Conservation (phyloP, 2,113 vertebrate genomes). For the Falcunculus frontatus region DNA sequence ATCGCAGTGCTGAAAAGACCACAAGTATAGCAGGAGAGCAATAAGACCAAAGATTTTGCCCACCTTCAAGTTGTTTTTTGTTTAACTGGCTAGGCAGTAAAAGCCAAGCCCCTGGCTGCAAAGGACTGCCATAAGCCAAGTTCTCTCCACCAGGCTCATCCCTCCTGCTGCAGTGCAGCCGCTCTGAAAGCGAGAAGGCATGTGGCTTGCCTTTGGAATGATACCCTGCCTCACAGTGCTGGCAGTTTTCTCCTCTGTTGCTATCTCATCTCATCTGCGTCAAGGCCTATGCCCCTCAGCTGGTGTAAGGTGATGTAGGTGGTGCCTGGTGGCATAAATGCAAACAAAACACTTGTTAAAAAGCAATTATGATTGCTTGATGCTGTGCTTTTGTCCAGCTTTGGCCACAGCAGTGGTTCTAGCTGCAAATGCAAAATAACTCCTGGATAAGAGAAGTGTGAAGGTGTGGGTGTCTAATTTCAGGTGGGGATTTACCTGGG, state of each 20-base stretch:
- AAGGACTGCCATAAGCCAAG: background rate
- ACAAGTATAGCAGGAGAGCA: background rate
- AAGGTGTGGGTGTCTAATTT: background rate
- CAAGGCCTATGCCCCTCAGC: background rate
- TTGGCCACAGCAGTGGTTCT: background rate
- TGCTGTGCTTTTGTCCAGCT: background rate
- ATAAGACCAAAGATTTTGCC: background rate
- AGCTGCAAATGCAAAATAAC: background rate
- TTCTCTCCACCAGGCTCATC: background rate
- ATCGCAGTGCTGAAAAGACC: background rate
- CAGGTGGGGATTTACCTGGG: background rate
- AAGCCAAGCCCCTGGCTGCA: background rate
- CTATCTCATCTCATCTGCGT: background rate
- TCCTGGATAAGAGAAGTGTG: background rate
- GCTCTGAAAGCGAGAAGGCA: rapidly evolving
- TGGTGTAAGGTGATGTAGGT: background rate
- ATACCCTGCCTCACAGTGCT: rapidly evolving
- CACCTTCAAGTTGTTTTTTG: background rate
- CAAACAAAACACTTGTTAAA: background rate
- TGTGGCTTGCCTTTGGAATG: background rate
- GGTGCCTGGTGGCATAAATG: background rate
- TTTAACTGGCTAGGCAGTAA: background rate
- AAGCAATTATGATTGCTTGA: background rate
- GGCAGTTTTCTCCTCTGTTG: rapidly evolving
- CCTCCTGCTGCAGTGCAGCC: background rate